Evolutionary conservation across 2,113 vertebrate genomes (phyloP).

Genomic region (Lamprologus callipterus): DNA sequence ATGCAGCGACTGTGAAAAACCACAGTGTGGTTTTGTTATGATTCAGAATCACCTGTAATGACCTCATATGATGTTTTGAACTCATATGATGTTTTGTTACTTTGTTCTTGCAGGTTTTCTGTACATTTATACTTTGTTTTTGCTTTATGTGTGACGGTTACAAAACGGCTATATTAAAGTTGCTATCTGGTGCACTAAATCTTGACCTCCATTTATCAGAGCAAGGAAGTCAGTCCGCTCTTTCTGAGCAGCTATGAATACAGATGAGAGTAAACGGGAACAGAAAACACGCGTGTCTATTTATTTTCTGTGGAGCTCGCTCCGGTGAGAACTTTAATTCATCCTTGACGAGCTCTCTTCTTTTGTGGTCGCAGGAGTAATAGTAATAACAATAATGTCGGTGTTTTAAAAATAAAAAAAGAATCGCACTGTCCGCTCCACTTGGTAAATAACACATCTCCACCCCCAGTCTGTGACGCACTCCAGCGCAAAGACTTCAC

Average conservation of each 20-base stretch:
- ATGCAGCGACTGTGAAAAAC: not conserved
- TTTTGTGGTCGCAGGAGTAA: not conserved
- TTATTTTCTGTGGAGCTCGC: not conserved
- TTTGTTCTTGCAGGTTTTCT: not conserved
- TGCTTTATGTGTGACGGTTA: not conserved
- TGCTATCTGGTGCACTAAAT: not conserved
- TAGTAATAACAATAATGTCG: not conserved
- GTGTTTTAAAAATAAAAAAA: not conserved
- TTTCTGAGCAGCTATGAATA: not conserved
- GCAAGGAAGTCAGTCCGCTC: not conserved
- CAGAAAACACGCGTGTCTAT: not conserved
- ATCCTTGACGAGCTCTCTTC: not conserved
- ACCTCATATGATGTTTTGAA: not conserved
- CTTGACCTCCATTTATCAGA: not conserved
- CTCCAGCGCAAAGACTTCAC: not conserved
- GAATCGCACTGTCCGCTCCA: not conserved
- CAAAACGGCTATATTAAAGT: not conserved
- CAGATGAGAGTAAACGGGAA: not conserved
- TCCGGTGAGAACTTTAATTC: not conserved
- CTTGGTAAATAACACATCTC: not conserved
- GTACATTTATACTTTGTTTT: not conserved
- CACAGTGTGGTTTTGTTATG: not conserved
- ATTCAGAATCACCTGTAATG: not conserved
- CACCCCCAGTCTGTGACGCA: constrained; percentile 17
- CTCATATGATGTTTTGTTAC: not conserved